Conservation (phyloP, 2,797 vertebrate genomes). For the Hoplostethus mediterraneus region DNA sequence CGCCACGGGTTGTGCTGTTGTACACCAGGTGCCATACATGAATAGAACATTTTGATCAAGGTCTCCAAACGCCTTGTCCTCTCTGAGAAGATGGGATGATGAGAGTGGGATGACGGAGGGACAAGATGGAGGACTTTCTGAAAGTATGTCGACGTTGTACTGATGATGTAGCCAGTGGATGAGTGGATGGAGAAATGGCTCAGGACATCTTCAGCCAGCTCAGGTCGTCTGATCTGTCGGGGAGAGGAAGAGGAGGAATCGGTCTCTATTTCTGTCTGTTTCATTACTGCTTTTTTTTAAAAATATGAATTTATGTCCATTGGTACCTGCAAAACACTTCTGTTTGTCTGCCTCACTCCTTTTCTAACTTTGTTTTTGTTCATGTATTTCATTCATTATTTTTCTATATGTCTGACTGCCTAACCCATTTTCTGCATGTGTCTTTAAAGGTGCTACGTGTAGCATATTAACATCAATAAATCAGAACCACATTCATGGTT, state of each 20-base stretch:
- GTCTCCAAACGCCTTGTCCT: constrained; percentile 14
- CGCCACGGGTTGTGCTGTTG: neutral
- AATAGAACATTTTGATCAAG: neutral
- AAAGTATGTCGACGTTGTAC: constrained; percentile 8
- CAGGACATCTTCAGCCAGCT: constrained; percentile 80
- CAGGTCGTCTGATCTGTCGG: constrained; percentile 76
- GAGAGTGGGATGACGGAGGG: constrained; percentile 3
- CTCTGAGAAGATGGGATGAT: neutral
- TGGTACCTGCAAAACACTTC: too few species aligned
- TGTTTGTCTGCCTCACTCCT: neutral
- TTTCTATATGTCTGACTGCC: too few species aligned
- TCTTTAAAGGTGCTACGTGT: too few species aligned
- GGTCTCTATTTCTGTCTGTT: neutral
- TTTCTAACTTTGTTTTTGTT: neutral
- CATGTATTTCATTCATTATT: neutral
- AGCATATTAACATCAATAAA: too few species aligned
- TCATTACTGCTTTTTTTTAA: too few species aligned
- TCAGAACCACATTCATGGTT: too few species aligned
- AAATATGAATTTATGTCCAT: neutral
- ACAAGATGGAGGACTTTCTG: constrained; percentile 19
- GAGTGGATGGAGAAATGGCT: constrained; percentile 38
- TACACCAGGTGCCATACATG: neutral
- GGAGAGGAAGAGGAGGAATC: neutral
- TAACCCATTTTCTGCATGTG: neutral
- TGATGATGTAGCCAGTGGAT: neutral